Conservation (phyloP, 2,888 invertebrate genomes). For the Perizoma flavofasciatum region DNA sequence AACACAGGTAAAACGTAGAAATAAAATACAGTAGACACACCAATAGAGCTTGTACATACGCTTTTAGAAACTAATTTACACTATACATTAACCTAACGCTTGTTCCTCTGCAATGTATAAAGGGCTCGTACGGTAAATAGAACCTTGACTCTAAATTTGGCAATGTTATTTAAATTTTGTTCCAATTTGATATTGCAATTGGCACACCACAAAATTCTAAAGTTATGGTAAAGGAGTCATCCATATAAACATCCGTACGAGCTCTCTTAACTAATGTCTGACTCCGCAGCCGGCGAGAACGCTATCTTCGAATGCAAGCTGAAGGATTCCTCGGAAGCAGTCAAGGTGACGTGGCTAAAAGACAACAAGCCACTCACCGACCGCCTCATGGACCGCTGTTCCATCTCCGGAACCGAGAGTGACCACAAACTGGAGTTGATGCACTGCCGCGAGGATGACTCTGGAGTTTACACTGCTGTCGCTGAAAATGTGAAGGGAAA, state of each 20-base stretch:
- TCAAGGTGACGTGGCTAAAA: slow-evolving; percentile 92
- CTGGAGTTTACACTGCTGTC: slow-evolving; percentile 95
- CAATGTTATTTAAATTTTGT: slow-evolving; percentile 13
- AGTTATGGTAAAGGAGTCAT: slow-evolving; percentile 19
- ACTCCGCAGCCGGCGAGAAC: slow-evolving; percentile 90
- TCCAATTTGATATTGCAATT: slow-evolving; percentile 27
- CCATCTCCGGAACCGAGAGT: slow-evolving; percentile 83
- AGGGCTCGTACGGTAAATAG: slow-evolving; percentile 60
- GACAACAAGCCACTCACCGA: slow-evolving; percentile 93
- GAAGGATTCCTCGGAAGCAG: slow-evolving; percentile 83
- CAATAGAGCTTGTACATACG: slow-evolving; percentile 79
- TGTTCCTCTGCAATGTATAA: slow-evolving; percentile 46
- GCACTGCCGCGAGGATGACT: slow-evolving; percentile 90
- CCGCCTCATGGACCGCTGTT: slow-evolving; percentile 89
- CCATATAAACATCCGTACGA: slow-evolving; percentile 55
- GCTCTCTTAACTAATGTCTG: slow-evolving; percentile 62
- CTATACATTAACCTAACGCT: slow-evolving; percentile 72
- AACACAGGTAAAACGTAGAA: slow-evolving; percentile 37
- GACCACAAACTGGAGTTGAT: slow-evolving; percentile 88
- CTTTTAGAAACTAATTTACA: slow-evolving; percentile 78
- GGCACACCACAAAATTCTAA: slow-evolving; percentile 23
- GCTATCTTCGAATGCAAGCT: slow-evolving; percentile 92
- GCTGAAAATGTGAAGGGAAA: slow-evolving; percentile 92
- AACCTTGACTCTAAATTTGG: slow-evolving; percentile 14
- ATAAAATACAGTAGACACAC: slow-evolving; percentile 56